Base-by-base conservation (phyloP, 2,113 vertebrate species). In the Ptilorrhoa leucosticta region DNA sequence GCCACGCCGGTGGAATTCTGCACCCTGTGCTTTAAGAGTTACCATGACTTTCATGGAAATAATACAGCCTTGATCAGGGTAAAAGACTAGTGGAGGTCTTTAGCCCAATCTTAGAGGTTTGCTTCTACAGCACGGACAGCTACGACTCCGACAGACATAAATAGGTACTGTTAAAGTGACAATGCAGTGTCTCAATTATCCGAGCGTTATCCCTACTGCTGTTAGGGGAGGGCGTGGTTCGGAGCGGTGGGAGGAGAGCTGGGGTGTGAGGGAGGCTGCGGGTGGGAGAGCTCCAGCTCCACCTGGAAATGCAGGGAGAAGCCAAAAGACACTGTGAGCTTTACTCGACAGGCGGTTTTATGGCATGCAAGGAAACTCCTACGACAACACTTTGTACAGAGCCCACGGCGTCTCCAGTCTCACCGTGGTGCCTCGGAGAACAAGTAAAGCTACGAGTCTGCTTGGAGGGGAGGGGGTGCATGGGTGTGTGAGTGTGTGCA, bases 61-160 rank as follows among this genome's bases (percentile, higher is more conserved):
- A 93, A 94, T 15, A 71, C 92, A 92, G 93, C 94, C 77, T 83
- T 87, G 93, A 91, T 91, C 94, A 95, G 96, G 96, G 96, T 87
- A 87, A 93, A 95, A 96, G 95, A 71, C 94, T 60, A 91, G 33
- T 2, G 69, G 91, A 91, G 93, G 96, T 84, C 91, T 97, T 95
- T 86, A 94, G 94, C 95, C 93, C 93, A 82, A 81, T 96, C 94
- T 83, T 45, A 33, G 63, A 92, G 89, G 91, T 96, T 96, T 73
- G 89, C 82, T 91, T 27, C 95, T 90, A 91, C 71, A 54, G 86
- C 85, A 90, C 24, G 3, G 86, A 83, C 76, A 63, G 22, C 90
- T 39, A 87, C 10, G 8, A 45, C 75, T 66, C 75, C 1, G 1
- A 94, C 72, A 31, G 1, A 69, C 65, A 85, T 51, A 48, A 57